These are phyloP conservation scores for Cryptoblepharus egeriae DNA, from an alignment of 2,797 vertebrate species.

Conservation along the genomic window DNA sequence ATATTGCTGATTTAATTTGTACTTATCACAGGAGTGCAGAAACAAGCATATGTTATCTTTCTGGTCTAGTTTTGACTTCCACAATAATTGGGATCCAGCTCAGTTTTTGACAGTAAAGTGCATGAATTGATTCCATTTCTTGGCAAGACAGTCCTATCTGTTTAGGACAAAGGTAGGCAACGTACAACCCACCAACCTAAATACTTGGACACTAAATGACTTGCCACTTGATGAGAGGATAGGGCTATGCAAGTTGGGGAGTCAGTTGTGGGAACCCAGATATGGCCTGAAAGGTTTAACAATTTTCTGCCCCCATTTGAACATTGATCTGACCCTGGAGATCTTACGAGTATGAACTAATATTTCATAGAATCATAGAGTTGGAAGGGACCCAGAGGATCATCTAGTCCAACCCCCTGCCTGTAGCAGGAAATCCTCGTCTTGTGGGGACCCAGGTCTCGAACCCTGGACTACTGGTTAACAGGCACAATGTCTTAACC, in stretches of 20 bases:
- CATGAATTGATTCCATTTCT: background rate
- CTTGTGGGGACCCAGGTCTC: too few species aligned
- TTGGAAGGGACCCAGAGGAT: too few species aligned
- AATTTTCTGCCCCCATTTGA: background rate
- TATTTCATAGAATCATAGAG: background rate
- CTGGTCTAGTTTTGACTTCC: background rate
- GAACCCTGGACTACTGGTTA: too few species aligned
- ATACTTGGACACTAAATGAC: background rate
- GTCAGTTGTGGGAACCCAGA: background rate
- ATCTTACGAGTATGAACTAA: background rate
- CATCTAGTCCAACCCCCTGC: too few species aligned
- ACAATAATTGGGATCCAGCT: background rate
- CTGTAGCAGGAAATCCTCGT: too few species aligned
- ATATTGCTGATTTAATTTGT: slow-evolving; percentile 28
- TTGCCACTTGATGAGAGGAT: background rate
- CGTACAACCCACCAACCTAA: background rate
- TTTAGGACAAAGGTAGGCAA: background rate
- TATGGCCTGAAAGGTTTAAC: background rate
- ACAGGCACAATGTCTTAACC: too few species aligned
- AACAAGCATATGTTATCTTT: background rate
- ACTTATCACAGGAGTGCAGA: background rate
- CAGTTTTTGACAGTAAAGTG: background rate
- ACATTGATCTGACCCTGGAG: background rate
- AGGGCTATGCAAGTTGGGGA: background rate
- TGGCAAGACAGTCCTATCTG: background rate